Evolutionary conservation across 2,888 invertebrate genomes (phyloP).

Genomic region (Caenorhabditis zanzibari): DNA sequence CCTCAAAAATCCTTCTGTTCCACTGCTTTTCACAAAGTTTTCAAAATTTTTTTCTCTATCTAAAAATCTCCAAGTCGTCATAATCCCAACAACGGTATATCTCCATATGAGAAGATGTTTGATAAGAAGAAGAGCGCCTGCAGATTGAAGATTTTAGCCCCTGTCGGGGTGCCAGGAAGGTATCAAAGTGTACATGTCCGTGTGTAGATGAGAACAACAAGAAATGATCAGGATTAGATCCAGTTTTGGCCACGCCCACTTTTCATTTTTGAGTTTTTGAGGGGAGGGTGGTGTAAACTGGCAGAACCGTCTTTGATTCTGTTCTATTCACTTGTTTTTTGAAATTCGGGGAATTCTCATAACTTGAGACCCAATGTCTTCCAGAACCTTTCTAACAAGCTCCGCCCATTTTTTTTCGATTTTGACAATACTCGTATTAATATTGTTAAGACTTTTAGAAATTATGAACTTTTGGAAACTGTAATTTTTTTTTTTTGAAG

Average conservation of each 20-base stretch:
- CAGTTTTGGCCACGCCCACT: not conserved
- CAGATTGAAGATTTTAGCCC: not conserved
- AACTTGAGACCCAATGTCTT: no score
- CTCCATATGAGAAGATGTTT: slow-evolving; percentile 28
- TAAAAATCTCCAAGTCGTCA: not conserved
- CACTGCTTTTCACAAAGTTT: not conserved
- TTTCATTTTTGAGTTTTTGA: not conserved
- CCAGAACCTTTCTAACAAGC: no score
- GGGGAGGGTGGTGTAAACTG: no score
- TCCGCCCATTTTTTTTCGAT: no score
- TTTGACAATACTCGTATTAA: no score
- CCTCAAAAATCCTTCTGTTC: not conserved
- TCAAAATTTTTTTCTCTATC: not conserved
- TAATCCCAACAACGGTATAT: slow-evolving; percentile 26
- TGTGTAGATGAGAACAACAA: slow-evolving; percentile 25
- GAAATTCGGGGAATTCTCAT: no score
- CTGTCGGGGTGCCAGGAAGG: no score
- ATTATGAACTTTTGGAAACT: no score
- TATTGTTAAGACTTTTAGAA: no score
- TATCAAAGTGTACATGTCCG: slow-evolving; percentile 16
- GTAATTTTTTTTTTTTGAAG: no score
- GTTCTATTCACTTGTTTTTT: no score
- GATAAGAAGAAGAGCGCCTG: slow-evolving; percentile 17
- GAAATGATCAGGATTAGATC: slow-evolving; percentile 4
- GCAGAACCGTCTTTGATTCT: no score